Evolutionary conservation across 2,797 vertebrate genomes (phyloP).

Genomic region (Pelobates cultripes): DNA sequence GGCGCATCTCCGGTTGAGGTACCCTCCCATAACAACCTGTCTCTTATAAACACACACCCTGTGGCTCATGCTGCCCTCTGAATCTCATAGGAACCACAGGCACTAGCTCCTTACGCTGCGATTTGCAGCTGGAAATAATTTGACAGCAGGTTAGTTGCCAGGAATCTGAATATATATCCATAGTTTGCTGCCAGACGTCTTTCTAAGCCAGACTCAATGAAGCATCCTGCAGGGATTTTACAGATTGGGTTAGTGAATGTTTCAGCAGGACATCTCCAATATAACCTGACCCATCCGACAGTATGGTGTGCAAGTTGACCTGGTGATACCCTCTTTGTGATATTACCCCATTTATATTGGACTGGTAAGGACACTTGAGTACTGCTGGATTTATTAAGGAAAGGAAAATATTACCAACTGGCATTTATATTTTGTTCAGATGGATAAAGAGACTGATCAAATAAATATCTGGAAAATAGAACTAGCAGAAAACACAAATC

Average conservation of each 20-base stretch:
- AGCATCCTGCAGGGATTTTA: constrained; percentile 54
- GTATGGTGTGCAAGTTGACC: constrained; percentile 31
- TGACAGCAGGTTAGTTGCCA: constrained; percentile 60
- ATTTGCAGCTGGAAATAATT: constrained; percentile 62
- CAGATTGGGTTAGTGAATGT: constrained; percentile 54
- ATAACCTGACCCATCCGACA: constrained; percentile 47
- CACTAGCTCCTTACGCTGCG: constrained; percentile 11
- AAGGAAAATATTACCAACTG: constrained; percentile 34
- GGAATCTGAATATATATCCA: constrained; percentile 51
- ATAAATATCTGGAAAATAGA: constrained; percentile 38
- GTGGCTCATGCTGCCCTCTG: constrained; percentile 18
- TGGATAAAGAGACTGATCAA: constrained; percentile 35
- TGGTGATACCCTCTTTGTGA: constrained; percentile 33
- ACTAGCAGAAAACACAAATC: constrained; percentile 16
- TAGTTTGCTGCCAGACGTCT: constrained; percentile 58
- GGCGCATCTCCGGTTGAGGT: background rate
- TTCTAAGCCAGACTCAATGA: constrained; percentile 54
- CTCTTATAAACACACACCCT: constrained; percentile 4
- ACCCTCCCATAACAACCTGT: constrained; percentile 4
- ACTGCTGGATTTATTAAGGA: constrained; percentile 20
- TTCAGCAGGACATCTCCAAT: constrained; percentile 44
- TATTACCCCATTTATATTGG: constrained; percentile 32
- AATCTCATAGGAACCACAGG: constrained; percentile 8
- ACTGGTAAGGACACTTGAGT: constrained; percentile 33
- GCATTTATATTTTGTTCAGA: constrained; percentile 39